Conservation (phyloP, 2,888 invertebrate species). For the Pyrochroa serraticornis region DNA sequence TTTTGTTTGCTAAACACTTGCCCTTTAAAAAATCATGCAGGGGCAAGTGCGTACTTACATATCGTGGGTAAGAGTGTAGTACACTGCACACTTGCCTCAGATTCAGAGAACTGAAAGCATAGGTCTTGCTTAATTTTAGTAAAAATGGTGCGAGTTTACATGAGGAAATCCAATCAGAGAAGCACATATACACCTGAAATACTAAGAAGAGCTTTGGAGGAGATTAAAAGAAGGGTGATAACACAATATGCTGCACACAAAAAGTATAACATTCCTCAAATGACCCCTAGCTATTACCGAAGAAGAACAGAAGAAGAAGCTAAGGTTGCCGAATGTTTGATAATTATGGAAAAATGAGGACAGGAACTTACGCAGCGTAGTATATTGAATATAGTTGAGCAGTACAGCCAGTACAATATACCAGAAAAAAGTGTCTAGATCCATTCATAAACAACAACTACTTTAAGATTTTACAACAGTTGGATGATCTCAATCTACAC, state of each 20-base stretch:
- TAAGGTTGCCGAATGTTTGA: background rate
- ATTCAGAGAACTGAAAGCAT: too few relatives aligned
- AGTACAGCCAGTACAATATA: slow-evolving; percentile 45
- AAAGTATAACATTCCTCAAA: background rate
- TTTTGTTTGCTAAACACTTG: too few relatives aligned
- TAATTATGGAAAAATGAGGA: slow-evolving; percentile 30
- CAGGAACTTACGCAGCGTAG: slow-evolving; percentile 44
- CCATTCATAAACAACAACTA: slow-evolving; percentile 27
- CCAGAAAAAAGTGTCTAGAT: slow-evolving; percentile 33
- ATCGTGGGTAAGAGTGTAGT: too few relatives aligned
- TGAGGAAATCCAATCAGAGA: background rate
- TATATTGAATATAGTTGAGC: slow-evolving; percentile 40
- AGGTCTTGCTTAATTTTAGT: too few relatives aligned
- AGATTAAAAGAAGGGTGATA: background rate
- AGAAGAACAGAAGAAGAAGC: background rate
- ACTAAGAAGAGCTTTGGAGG: background rate
- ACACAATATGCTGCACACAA: background rate
- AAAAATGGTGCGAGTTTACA: background rate
- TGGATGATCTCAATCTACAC: background rate
- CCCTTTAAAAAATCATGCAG: too few relatives aligned
- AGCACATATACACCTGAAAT: background rate
- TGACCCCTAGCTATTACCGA: background rate
- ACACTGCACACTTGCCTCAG: too few relatives aligned
- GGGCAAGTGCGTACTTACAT: too few relatives aligned
- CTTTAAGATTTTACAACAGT: background rate